These are phyloP conservation scores for Sesia bembeciformis DNA, from an alignment of 2,888 invertebrate species.

Conservation along the genomic window DNA sequence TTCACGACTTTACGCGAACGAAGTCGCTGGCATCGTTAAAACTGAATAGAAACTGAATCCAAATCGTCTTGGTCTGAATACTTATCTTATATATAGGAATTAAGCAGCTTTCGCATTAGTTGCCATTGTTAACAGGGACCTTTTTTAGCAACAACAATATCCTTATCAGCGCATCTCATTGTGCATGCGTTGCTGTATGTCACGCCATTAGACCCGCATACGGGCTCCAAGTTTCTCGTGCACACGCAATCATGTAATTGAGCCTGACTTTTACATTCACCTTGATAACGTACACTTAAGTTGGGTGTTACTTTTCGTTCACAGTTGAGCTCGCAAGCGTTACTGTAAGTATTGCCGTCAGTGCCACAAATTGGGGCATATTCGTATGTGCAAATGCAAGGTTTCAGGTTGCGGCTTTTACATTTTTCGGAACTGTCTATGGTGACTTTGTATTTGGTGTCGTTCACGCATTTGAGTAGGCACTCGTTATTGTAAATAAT, in stretches of 20 bases:
- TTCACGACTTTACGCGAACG: too few species aligned
- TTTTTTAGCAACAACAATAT: too few species aligned
- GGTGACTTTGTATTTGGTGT: background rate
- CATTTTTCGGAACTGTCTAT: background rate
- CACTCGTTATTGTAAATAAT: constrained; percentile 27
- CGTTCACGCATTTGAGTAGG: constrained; percentile 19
- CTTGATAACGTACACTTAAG: background rate
- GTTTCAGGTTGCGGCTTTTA: background rate
- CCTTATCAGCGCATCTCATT: constrained; percentile 54
- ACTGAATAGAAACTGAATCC: too few species aligned
- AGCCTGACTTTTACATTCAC: background rate
- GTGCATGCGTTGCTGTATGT: constrained; percentile 81
- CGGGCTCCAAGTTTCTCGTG: constrained; percentile 35
- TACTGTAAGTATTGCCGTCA: constrained; percentile 28
- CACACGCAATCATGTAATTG: constrained; percentile 7
- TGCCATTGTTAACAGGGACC: too few species aligned
- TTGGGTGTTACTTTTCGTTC: constrained; percentile 11
- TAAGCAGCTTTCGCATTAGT: too few species aligned
- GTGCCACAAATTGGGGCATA: constrained; percentile 28
- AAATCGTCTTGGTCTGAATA: too few species aligned
- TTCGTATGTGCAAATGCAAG: constrained; percentile 18
- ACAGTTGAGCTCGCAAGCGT: constrained; percentile 19
- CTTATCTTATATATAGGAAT: too few species aligned
- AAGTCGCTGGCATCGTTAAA: too few species aligned
- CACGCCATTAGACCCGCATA: constrained; percentile 79